Evolutionary conservation across 2,113 vertebrate genomes (phyloP).

Genomic region (Okapia johnstoni): DNA sequence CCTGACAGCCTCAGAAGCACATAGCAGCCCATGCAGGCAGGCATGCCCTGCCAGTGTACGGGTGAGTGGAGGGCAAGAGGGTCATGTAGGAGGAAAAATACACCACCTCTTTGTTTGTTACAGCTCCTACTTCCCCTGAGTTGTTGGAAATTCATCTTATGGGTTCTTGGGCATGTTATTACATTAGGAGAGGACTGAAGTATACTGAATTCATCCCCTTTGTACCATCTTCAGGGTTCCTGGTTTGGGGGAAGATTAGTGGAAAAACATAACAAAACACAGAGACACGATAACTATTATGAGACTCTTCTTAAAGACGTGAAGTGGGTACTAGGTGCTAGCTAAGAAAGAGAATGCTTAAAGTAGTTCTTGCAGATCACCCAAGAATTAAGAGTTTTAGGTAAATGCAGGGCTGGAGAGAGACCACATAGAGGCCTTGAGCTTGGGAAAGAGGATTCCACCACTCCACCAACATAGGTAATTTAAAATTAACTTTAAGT

Average conservation of each 20-base stretch:
- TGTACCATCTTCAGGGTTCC: neutral
- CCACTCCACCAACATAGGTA: neutral
- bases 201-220: neutral
- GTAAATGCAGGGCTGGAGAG: neutral
- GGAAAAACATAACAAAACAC: neutral
- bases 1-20: neutral
- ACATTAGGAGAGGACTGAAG: neutral
- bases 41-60: accelerated
- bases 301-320: neutral
- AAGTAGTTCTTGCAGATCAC: neutral
- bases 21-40: neutral
- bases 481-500: neutral
- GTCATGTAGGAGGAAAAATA: neutral
- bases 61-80: neutral
- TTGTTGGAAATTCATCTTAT: neutral
- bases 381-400: neutral
- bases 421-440: neutral
- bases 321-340: neutral
- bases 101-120: neutral
- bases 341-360: neutral
- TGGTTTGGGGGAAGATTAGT: neutral
- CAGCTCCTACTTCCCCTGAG: neutral
- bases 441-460: neutral
- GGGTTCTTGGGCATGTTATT: neutral
- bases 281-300: neutral